A percentile compares a stretch with the other conserved stretches of the same genome.
These are phyloP conservation scores for Triops cancriformis DNA, from an alignment of 1,140 invertebrate genomes.

Conservation along the genomic window DNA sequence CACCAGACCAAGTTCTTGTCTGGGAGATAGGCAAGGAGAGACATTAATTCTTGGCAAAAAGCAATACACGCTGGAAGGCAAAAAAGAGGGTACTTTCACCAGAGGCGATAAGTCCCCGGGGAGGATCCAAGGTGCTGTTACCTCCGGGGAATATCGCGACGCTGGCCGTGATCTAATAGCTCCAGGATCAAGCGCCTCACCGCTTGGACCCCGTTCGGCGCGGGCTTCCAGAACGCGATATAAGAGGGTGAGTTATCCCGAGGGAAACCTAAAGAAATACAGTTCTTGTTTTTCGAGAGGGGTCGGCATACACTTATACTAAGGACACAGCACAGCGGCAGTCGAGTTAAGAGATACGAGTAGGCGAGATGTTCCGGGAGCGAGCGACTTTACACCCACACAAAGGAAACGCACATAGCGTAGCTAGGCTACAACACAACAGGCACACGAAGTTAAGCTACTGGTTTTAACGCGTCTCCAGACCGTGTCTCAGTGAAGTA, in stretches of 20 bases:
- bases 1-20: neutral
- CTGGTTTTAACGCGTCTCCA: too few relatives aligned
- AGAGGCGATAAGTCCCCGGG: neutral
- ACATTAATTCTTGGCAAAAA: slow-evolving; percentile 10
- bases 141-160: slow-evolving; percentile 4
- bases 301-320: slow-evolving; percentile 10
- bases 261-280: neutral
- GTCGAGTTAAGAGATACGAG: neutral
- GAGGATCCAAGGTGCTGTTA: slow-evolving; percentile 9
- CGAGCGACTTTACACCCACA: neutral
- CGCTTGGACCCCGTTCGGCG: neutral
- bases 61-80: neutral
- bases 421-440: too few relatives aligned
- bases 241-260: slow-evolving; percentile 4
- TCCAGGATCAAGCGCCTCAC: neutral
- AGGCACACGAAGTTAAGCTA: too few relatives aligned
- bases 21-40: neutral
- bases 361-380: neutral
- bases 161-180: slow-evolving; percentile 12
- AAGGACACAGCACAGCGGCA: slow-evolving; percentile 2
- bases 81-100: slow-evolving; percentile 4
- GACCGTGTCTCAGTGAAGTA: too few relatives aligned
- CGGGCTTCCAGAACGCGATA: neutral
- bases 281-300: neutral
- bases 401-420: neutral